Conservation (phyloP, 2,888 invertebrate species). For the Baronia brevicornis region DNA sequence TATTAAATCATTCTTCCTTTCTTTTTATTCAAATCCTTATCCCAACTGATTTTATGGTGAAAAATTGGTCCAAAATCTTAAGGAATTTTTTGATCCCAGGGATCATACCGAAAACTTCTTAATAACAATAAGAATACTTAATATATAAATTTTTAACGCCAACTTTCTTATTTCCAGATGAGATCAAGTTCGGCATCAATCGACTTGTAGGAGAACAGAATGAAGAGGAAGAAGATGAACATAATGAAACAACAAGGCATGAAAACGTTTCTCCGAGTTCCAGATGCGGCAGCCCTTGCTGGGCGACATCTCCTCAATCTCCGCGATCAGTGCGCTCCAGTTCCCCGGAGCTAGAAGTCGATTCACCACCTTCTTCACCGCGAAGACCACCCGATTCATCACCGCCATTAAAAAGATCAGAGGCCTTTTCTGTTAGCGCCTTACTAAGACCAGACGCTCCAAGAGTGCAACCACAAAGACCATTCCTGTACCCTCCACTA, state of each 20-base stretch:
- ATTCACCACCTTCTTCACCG: constrained; percentile 81
- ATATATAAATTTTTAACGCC: background rate
- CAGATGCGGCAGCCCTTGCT: constrained; percentile 72
- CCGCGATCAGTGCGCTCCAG: constrained; percentile 71
- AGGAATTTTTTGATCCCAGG: too few relatives aligned
- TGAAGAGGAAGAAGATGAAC: constrained; percentile 77
- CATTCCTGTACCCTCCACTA: constrained; percentile 77
- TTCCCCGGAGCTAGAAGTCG: constrained; percentile 85
- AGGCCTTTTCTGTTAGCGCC: constrained; percentile 89
- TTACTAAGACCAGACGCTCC: constrained; percentile 87
- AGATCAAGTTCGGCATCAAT: constrained; percentile 89
- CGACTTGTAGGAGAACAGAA: constrained; percentile 82
- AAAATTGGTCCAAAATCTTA: too few relatives aligned
- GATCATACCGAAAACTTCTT: too few relatives aligned
- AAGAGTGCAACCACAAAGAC: constrained; percentile 75
- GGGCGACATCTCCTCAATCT: constrained; percentile 67
- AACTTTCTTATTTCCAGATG: constrained; percentile 76
- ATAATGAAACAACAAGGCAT: constrained; percentile 46
- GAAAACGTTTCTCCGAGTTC: constrained; percentile 64
- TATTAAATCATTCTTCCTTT: too few relatives aligned
- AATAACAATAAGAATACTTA: too few relatives aligned
- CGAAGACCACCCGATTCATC: constrained; percentile 68
- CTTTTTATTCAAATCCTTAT: too few relatives aligned
- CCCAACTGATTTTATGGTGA: too few relatives aligned
- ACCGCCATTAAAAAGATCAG: constrained; percentile 80